A percentile compares a stretch with the other conserved stretches of the same genome.
Conservation (phyloP, 2,888 invertebrate genomes). For the Ganaspis brasiliensis region DNA sequence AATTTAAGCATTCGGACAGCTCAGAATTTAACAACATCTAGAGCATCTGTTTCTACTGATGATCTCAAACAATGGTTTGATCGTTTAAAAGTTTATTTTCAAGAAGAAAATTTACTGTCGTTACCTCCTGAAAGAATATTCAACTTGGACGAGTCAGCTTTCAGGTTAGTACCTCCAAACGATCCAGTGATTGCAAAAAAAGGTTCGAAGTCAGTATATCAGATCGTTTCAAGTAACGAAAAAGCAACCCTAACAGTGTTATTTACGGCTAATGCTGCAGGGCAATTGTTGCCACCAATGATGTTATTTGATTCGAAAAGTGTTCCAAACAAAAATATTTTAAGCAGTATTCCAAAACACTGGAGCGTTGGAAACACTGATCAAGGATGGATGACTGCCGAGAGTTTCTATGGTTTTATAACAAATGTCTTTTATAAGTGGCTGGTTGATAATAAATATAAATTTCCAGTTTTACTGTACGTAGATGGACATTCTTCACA, state of each 20-base stretch:
- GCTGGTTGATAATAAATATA: constrained; percentile 26
- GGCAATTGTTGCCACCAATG: constrained; percentile 63
- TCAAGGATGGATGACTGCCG: constrained; percentile 66
- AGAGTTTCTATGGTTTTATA: constrained; percentile 64
- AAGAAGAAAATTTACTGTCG: constrained; percentile 22
- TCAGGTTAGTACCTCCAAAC: constrained; percentile 64
- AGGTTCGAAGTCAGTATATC: constrained; percentile 65
- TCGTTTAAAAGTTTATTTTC: constrained; percentile 64
- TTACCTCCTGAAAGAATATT: constrained; percentile 45
- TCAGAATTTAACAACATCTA: constrained; percentile 66
- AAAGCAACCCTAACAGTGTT: constrained; percentile 71
- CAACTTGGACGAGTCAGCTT: constrained; percentile 66
- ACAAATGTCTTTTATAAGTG: constrained; percentile 55
- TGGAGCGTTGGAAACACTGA: constrained; percentile 58
- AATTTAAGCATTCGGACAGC: constrained; percentile 59
- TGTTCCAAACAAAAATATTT: constrained; percentile 62
- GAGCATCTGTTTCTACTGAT: constrained; percentile 68
- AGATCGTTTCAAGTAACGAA: constrained; percentile 65
- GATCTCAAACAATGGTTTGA: constrained; percentile 70
- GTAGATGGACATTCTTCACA: constrained; percentile 67
- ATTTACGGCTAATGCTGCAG: constrained; percentile 63
- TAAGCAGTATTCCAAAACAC: constrained; percentile 62
- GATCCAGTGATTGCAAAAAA: constrained; percentile 67
- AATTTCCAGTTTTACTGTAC: constrained; percentile 62
- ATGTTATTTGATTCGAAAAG: constrained; percentile 63